Evolutionary conservation across 2,888 invertebrate genomes (phyloP).

Genomic region (Polydrusus cervinus): DNA sequence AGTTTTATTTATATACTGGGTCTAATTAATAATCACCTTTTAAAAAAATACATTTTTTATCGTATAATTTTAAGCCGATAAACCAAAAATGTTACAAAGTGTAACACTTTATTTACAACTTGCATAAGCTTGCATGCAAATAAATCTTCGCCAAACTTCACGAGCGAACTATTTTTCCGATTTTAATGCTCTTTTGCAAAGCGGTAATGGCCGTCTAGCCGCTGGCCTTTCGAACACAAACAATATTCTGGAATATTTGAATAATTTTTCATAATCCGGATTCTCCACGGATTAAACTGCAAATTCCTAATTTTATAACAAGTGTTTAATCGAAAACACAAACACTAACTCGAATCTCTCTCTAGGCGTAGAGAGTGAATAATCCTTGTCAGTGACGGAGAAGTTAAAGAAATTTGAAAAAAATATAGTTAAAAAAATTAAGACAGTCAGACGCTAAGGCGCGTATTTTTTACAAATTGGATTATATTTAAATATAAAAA

Average conservation of each 20-base stretch:
- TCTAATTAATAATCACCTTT: too few relatives aligned
- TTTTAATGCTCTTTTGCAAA: slow-evolving; percentile 39
- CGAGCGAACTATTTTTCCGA: slow-evolving; percentile 24
- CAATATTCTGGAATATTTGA: slow-evolving; percentile 49
- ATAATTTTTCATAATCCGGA: slow-evolving; percentile 53
- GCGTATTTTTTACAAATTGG: too few relatives aligned
- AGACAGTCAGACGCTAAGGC: too few relatives aligned
- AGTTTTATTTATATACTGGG: too few relatives aligned
- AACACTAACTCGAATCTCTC: slow-evolving; percentile 24
- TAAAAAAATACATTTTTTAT: too few relatives aligned
- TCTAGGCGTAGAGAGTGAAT: slow-evolving; percentile 11
- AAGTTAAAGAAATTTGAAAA: not conserved
- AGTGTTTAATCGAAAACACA: slow-evolving; percentile 53
- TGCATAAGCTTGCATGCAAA: slow-evolving; percentile 30
- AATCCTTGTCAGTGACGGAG: slow-evolving; percentile 21
- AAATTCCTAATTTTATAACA: slow-evolving; percentile 49
- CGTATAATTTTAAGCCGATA: too few relatives aligned
- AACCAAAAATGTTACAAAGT: slow-evolving; percentile 1
- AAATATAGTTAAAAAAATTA: too few relatives aligned
- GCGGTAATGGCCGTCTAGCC: slow-evolving; percentile 28
- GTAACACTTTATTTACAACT: slow-evolving; percentile 29
- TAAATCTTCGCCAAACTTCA: slow-evolving; percentile 31
- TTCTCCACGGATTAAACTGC: slow-evolving; percentile 43
- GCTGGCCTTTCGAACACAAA: slow-evolving; percentile 38
- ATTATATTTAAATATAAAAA: too few relatives aligned